Conservation (phyloP, 1,140 invertebrate species). For the Hylaeus volcanicus region DNA sequence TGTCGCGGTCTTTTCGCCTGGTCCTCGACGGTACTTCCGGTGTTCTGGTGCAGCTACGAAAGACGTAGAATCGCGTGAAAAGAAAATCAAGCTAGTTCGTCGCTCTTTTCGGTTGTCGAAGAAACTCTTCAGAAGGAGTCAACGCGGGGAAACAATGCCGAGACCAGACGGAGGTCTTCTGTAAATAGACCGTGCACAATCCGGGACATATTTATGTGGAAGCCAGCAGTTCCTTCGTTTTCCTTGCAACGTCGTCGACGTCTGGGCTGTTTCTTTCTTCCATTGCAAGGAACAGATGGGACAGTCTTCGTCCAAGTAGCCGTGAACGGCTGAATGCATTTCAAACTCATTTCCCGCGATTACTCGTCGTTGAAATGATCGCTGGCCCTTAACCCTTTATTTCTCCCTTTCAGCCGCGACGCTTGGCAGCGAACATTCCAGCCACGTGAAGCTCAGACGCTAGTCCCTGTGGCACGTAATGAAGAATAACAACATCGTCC, state of each 20-base stretch:
- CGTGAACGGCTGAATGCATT: constrained; percentile 59
- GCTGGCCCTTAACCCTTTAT: neutral
- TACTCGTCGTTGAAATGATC: constrained; percentile 54
- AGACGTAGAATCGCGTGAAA: constrained; percentile 49
- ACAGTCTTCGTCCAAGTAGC: constrained; percentile 49
- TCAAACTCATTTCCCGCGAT: constrained; percentile 61
- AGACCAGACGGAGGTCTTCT: constrained; percentile 30
- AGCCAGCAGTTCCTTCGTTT: constrained; percentile 7
- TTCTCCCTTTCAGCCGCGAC: neutral
- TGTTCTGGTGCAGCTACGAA: neutral
- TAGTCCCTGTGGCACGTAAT: constrained; percentile 24
- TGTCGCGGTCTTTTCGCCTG: constrained; percentile 39
- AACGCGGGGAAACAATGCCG: constrained; percentile 52
- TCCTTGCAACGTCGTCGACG: neutral
- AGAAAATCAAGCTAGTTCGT: constrained; percentile 55
- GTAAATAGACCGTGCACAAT: constrained; percentile 53
- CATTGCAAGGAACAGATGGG: constrained; percentile 13
- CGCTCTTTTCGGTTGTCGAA: constrained; percentile 7
- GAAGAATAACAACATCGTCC: constrained; percentile 63
- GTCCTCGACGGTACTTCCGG: constrained; percentile 41
- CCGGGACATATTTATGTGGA: constrained; percentile 52
- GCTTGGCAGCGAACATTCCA: neutral
- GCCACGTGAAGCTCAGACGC: too few species aligned
- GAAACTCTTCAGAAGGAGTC: constrained; percentile 38
- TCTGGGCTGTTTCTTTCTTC: constrained; percentile 32